Percentiles rank a stretch among this genome's conserved stretches.
These are phyloP conservation scores for Festucalex cinctus DNA, from an alignment of 2,113 vertebrate species.

Conservation along the genomic window DNA sequence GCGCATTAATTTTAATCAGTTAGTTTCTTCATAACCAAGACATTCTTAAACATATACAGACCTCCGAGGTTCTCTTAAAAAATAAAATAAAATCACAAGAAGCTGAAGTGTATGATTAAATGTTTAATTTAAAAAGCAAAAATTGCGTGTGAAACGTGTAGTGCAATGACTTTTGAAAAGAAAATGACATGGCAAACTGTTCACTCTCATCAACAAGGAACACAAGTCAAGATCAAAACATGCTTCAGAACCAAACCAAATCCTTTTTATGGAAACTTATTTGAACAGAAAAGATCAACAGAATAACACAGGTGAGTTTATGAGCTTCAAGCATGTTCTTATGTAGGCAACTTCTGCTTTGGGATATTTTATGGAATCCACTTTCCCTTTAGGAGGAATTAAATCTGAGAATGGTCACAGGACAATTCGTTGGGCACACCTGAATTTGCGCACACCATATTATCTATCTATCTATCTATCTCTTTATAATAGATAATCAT, in stretches of 20 bases:
- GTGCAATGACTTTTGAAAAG: constrained; percentile 51
- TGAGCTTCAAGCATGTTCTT: constrained; percentile 8
- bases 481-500: no score
- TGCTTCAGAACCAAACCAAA: not conserved
- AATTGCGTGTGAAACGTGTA: constrained; percentile 50
- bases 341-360: constrained; percentile 12
- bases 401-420: not conserved
- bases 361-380: constrained; percentile 35
- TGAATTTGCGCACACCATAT: not conserved
- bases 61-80: no score
- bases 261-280: not conserved
- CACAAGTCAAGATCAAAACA: not conserved
- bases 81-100: not conserved
- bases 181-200: constrained; percentile 8
- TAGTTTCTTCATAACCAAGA: no score
- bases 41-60: no score
- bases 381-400: constrained; percentile 11
- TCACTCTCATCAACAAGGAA: constrained; percentile 8
- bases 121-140: constrained; percentile 57
- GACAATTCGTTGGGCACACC: not conserved
- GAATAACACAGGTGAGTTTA: not conserved
- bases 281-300: not conserved
- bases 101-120: not conserved
- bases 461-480: not conserved
- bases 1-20: no score